A percentile compares a stretch with the other conserved stretches of the same genome.
Evolutionary conservation across 2,113 vertebrate genomes (phyloP).

Genomic region (Rhinoderma darwinii): DNA sequence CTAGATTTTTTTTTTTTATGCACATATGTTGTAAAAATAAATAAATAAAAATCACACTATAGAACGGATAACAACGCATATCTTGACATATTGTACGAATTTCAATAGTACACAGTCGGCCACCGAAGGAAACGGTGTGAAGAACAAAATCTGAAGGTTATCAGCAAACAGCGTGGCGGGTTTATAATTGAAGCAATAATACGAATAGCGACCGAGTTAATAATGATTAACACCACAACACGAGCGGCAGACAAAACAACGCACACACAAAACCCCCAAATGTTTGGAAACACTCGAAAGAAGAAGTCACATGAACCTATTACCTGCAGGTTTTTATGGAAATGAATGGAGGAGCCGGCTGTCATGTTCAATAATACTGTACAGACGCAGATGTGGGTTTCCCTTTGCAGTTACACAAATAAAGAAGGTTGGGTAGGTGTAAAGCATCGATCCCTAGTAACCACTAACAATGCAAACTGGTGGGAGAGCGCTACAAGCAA

Average conservation of each 20-base stretch:
- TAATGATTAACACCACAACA: neutral
- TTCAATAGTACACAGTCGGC: neutral
- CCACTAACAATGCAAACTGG: constrained; percentile 20
- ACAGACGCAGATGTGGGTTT: neutral
- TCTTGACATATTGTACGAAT: too few species aligned
- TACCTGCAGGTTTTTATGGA: constrained; percentile 21
- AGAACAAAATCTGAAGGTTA: neutral
- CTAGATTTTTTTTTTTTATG: too few species aligned
- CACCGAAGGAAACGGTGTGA: neutral
- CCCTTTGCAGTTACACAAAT: neutral
- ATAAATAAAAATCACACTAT: too few species aligned
- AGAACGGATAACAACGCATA: too few species aligned
- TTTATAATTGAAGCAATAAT: neutral
- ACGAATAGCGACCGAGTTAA: neutral
- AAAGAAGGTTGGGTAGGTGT: neutral
- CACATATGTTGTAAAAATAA: too few species aligned
- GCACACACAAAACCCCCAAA: neutral
- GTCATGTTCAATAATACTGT: constrained; percentile 17
- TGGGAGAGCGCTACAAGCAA: constrained; percentile 19
- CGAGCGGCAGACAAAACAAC: neutral
- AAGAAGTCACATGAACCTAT: neutral
- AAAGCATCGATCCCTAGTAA: constrained; percentile 44
- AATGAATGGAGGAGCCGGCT: constrained; percentile 28
- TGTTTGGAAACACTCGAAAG: neutral
- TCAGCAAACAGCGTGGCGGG: neutral